Conservation (phyloP, 2,797 vertebrate genomes). For the Lycodopsis pacificus region DNA sequence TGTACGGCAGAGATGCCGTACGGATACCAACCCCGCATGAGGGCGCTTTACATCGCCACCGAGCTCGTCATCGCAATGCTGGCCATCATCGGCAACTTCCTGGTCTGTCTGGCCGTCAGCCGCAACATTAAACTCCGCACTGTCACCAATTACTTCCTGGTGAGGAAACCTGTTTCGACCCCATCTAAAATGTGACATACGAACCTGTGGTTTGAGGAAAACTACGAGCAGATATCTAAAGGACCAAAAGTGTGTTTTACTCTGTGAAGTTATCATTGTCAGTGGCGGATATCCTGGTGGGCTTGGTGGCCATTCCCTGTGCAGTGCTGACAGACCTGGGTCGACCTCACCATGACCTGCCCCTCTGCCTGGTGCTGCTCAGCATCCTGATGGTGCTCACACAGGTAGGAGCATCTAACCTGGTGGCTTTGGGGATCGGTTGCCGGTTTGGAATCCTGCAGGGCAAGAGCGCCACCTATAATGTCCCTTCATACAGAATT, state of each 20-base stretch:
- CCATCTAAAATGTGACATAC: not conserved
- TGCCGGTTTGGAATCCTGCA: not conserved
- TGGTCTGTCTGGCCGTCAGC: slow-evolving; percentile 78
- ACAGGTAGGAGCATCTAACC: slow-evolving; percentile 36
- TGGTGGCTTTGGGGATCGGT: not conserved
- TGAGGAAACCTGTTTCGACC: slow-evolving; percentile 31
- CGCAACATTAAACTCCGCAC: slow-evolving; percentile 79
- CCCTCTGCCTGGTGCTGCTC: slow-evolving; percentile 67
- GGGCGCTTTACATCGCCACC: slow-evolving; percentile 67
- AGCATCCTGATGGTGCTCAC: slow-evolving; percentile 69
- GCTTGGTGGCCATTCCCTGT: slow-evolving; percentile 71
- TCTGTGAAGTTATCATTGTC: slow-evolving; percentile 64
- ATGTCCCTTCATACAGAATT: no score
- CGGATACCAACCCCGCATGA: slow-evolving; percentile 11
- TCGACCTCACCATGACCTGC: slow-evolving; percentile 54
- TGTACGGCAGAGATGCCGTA: slow-evolving; percentile 41
- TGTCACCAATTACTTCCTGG: slow-evolving; percentile 83
- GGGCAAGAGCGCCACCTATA: not conserved
- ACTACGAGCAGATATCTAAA: no score
- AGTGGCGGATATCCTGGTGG: slow-evolving; percentile 70
- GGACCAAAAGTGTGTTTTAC: not conserved
- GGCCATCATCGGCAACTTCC: slow-evolving; percentile 72
- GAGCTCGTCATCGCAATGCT: slow-evolving; percentile 76
- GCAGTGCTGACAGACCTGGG: slow-evolving; percentile 67
- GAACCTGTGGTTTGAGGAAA: not conserved